A percentile compares a stretch with the other conserved stretches of the same genome.
These are phyloP conservation scores for Aplysina aerophoba DNA, from an alignment of 37 sponge, comb jelly and placozoan species.

Conservation along the genomic window DNA sequence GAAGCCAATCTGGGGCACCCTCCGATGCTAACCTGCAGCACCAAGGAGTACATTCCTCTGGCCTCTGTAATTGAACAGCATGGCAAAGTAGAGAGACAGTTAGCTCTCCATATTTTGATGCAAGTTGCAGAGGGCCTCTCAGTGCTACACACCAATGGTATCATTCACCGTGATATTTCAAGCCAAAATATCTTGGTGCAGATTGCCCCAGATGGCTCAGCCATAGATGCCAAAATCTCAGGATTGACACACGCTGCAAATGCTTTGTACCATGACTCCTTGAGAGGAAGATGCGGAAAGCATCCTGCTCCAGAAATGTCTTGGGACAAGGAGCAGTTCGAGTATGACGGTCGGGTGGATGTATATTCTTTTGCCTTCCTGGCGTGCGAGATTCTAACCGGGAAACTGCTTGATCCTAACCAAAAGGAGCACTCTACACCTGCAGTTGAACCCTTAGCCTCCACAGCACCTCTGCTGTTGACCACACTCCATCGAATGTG, in stretches of 20 bases:
- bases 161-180: constrained; percentile 70
- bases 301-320: constrained; percentile 77
- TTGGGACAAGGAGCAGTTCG: constrained; percentile 5
- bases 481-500: constrained; percentile 54
- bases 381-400: constrained; percentile 65
- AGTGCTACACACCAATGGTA: constrained; percentile 36
- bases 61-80: constrained; percentile 4
- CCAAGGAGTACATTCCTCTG: constrained; percentile 1
- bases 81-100: constrained; percentile 15
- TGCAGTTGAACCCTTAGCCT: constrained; percentile 28
- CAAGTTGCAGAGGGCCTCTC: constrained; percentile 59
- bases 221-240: constrained; percentile 57
- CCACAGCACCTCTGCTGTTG: constrained; percentile 45
- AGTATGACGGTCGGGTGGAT: constrained; percentile 78
- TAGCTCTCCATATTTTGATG: constrained; percentile 58
- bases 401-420: constrained; percentile 29
- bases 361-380: constrained; percentile 76
- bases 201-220: constrained; percentile 37
- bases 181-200: constrained; percentile 63
- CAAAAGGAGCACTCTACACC: constrained; percentile 15
- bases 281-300: constrained; percentile 44
- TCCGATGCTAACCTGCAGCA: too few species aligned
- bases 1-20: not conserved
- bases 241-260: constrained; percentile 60
- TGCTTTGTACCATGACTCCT: constrained; percentile 37